Percentiles rank a stretch among this genome's conserved stretches.
phyloP scores from a whole-genome alignment of 2,888 invertebrate species.

The Smittia sp. region DNA sequence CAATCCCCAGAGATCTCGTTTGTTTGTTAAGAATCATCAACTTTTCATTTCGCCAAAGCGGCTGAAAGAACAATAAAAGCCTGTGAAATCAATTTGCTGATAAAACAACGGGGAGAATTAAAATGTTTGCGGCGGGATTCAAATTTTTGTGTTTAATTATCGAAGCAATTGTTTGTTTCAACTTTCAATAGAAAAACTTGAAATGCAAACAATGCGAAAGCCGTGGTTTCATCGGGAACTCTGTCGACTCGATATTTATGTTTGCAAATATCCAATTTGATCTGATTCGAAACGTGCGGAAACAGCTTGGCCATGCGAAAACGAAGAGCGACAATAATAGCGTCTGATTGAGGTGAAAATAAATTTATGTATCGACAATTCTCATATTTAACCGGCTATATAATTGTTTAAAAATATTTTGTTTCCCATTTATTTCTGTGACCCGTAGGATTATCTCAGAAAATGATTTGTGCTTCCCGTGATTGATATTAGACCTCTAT shows the following conservation, averaged over 20 bases:
- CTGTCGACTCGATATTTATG: neutral
- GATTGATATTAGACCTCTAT: no score
- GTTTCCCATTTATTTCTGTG: neutral
- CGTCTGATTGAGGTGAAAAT: conserved; percentile 9
- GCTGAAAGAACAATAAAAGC: no score
- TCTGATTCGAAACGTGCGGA: neutral
- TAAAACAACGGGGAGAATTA: no score
- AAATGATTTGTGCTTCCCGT: neutral
- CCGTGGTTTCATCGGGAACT: neutral
- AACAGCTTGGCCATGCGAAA: neutral
- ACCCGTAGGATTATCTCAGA: neutral
- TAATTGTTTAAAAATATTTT: neutral
- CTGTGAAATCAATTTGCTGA: no score
- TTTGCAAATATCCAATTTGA: conserved; percentile 3
- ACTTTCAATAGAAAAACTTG: conserved; percentile 2
- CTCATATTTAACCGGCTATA: neutral
- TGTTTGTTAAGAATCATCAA: no score
- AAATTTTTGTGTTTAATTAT: neutral
- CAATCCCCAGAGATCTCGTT: no score
- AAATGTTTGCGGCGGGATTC: no score
- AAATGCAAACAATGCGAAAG: neutral
- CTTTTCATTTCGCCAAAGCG: no score
- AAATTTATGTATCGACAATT: neutral
- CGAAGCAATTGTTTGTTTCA: neutral
- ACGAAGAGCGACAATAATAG: neutral